Percentiles rank a stretch among this genome's conserved stretches.
Evolutionary conservation across 2,113 vertebrate species (phyloP).

Genomic region (Megaleporinus macrocephalus): DNA sequence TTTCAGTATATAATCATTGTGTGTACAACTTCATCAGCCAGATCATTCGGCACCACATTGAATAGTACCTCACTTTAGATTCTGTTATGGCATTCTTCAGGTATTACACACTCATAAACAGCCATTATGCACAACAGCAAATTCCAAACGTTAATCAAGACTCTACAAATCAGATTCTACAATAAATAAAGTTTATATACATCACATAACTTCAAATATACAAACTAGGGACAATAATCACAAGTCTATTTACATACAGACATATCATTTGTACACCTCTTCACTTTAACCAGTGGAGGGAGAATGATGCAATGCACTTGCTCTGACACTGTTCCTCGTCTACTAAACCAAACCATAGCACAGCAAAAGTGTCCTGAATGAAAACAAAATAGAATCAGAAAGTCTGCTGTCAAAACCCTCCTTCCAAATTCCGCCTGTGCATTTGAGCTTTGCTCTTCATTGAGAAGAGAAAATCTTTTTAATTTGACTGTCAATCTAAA

Average conservation of each 20-base stretch:
- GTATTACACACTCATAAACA: not conserved
- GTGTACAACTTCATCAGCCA: slow-evolving; percentile 17
- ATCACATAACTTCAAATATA: slow-evolving; percentile 56
- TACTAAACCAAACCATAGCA: not conserved
- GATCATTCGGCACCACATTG: slow-evolving; percentile 6
- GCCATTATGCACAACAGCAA: not conserved
- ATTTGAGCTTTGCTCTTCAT: not conserved
- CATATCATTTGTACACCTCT: slow-evolving; percentile 69
- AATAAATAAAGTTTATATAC: slow-evolving; percentile 80
- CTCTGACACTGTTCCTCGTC: not conserved
- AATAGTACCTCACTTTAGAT: not conserved
- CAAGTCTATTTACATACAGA: slow-evolving; percentile 59
- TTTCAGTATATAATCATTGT: not conserved
- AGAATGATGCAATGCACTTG: not conserved
- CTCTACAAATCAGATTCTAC: slow-evolving; percentile 44
- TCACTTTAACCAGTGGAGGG: not conserved
- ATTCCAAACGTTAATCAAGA: not conserved
- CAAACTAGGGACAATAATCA: slow-evolving; percentile 46
- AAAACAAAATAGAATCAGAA: not conserved
- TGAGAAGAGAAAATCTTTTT: not conserved
- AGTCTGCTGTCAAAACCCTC: not conserved
- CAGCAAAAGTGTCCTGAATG: not conserved
- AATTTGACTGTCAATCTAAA: not conserved
- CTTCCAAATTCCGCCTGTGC: not conserved
- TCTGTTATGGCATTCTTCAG: not conserved